Evolutionary conservation across 1,140 invertebrate species (phyloP), one percentile per base, ranked within the genome.

Genomic region (Antheraea mylitta): DNA sequence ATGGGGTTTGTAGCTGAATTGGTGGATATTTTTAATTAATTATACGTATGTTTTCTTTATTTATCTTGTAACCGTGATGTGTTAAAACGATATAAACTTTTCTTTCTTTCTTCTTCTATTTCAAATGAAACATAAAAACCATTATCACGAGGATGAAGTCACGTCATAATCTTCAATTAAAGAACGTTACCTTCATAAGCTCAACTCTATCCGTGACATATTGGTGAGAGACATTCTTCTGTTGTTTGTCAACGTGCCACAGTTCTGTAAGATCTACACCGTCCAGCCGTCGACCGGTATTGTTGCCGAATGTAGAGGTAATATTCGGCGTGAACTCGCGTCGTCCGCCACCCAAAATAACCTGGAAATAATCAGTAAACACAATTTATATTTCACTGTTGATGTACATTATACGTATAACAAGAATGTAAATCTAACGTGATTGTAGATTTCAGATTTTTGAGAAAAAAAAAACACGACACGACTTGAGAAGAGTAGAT

Each of bases 271-370:
- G 80, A 74, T 94, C 92, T 0, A 87, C 37, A 2, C 88, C 90
- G 72, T 94, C 93, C 4, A 73, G 68, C 8, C 94, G 74, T 45
- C 74, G 76, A 5, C 94, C 93, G 5, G 94, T 93, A 53, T 93
- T 92, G 53, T 92, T 89, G 0, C 93, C 91, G 83, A 19, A 59
- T 78, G 82, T 22, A 13, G 45, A 53, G 0, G 92, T 86, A 0
- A 94, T 92, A 72, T 94, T 94, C 0, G 96, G 95, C 8, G 96
- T 86, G 75, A 97, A 96, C 75, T 96, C 95, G 5, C 94, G 86
- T 65, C 96, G 92, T 2, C 96, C 96, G 58, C 96, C 96, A 7
- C 96, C 96, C 68, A 97, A 85, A 71, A 96, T 94, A 0, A 97
- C 96, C 85, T 86, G 75, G n/a, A 82, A 87, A n/a, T n/a, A 61